Conservation (phyloP, 2,113 vertebrate genomes). For the Cyanoderma ruficeps region DNA sequence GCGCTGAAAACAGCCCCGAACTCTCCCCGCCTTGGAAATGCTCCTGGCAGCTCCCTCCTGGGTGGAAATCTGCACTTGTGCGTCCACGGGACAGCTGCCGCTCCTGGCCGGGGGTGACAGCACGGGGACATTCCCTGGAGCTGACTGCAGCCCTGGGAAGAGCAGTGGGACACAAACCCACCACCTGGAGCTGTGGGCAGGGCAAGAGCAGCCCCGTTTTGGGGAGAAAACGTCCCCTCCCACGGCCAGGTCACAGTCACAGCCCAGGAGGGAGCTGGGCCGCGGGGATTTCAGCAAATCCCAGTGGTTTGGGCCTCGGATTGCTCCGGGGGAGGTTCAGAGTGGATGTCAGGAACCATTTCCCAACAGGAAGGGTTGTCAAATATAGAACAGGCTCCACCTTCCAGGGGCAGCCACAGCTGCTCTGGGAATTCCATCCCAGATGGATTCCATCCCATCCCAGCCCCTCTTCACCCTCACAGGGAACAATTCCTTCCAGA, state of each 20-base stretch:
- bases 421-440: neutral
- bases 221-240: neutral
- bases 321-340: neutral
- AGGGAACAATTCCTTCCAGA: neutral
- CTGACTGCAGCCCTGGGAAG: neutral
- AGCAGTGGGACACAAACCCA: rapidly evolving
- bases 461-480: neutral
- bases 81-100: rapidly evolving
- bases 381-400: neutral
- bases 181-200: rapidly evolving
- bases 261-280: neutral
- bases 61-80: neutral
- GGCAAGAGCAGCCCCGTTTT: rapidly evolving
- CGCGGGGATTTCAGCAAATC: rapidly evolving
- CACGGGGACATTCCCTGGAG: neutral
- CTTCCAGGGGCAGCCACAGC: neutral
- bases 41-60: neutral
- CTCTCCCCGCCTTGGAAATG: neutral
- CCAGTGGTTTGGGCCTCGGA: rapidly evolving
- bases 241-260: rapidly evolving
- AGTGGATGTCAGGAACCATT: too few species aligned
- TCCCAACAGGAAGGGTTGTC: too few species aligned
- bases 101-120: neutral
- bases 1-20: neutral
- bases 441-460: neutral